These are phyloP conservation scores for Tylochromis polylepis DNA, from an alignment of 2,113 vertebrate genomes.

Conservation along the genomic window DNA sequence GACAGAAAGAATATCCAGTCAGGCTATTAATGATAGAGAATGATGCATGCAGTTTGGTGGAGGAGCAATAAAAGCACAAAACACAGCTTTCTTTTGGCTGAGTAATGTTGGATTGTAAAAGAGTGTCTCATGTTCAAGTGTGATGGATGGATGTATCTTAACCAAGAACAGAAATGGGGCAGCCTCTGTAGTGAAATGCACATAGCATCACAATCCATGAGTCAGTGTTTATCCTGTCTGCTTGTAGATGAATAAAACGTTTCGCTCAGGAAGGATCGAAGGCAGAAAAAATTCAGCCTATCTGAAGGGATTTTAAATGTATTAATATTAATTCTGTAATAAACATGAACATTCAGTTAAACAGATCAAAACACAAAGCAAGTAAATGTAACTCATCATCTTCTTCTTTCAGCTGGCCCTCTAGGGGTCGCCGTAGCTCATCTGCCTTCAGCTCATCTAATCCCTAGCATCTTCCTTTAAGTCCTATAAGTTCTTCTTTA, in stretches of 20 bases:
- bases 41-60: not conserved
- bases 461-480: no score
- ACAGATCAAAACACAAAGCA: no score
- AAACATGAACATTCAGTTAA: no score
- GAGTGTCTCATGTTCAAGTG: not conserved
- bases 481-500: no score
- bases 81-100: not conserved
- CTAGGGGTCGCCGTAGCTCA: no score
- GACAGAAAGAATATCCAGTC: conserved; percentile 4
- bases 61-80: not conserved
- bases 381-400: no score
- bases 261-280: conserved; percentile 6
- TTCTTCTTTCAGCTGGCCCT: no score
- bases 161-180: not conserved
- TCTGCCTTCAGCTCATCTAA: no score
- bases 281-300: not conserved
- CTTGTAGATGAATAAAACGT: conserved; percentile 5
- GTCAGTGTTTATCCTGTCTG: not conserved
- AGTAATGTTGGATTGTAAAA: not conserved
- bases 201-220: not conserved
- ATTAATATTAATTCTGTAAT: no score
- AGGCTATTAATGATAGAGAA: not conserved
- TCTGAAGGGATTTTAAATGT: no score
- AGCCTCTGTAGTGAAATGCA: not conserved
- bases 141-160: not conserved